Evolutionary conservation across 2,113 vertebrate species (phyloP).

Genomic region (Gallinago undulata): DNA sequence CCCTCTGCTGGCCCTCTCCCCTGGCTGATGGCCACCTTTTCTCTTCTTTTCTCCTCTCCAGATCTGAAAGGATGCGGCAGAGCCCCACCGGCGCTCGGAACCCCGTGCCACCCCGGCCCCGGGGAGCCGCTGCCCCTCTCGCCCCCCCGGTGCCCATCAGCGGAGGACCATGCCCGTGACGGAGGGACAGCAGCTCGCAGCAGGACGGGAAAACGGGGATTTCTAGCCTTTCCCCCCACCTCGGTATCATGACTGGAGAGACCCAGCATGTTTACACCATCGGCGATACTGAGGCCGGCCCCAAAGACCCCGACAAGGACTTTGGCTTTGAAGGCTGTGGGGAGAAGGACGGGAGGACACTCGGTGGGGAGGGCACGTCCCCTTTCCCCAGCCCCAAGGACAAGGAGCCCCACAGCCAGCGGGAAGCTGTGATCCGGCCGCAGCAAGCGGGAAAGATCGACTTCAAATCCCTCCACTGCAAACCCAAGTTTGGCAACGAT

Average conservation of each 20-base stretch:
- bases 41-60: conserved; percentile 34
- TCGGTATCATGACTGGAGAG: conserved; percentile 88
- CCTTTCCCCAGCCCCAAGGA: conserved; percentile 73
- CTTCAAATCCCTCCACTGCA: conserved; percentile 84
- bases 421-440: conserved; percentile 88
- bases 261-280: conserved; percentile 82
- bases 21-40: neutral
- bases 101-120: neutral
- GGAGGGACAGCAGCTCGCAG: conserved; percentile 58
- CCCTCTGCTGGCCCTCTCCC: neutral
- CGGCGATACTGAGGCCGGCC: conserved; percentile 75
- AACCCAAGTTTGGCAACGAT: conserved; percentile 78
- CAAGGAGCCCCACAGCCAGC: conserved; percentile 80
- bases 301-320: conserved; percentile 80
- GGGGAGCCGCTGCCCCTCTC: neutral
- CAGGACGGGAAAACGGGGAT: conserved; percentile 74
- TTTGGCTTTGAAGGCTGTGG: conserved; percentile 75
- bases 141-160: neutral
- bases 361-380: conserved; percentile 54
- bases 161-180: conserved; percentile 75
- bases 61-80: conserved; percentile 62
- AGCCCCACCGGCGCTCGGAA: neutral
- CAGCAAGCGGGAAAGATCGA: conserved; percentile 86
- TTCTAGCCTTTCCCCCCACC: conserved; percentile 41
- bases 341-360: conserved; percentile 68